Percentiles rank a stretch among this genome's conserved stretches.
These are phyloP conservation scores for Ichneumon xanthorius DNA, from an alignment of 2,888 invertebrate species.

Conservation along the genomic window DNA sequence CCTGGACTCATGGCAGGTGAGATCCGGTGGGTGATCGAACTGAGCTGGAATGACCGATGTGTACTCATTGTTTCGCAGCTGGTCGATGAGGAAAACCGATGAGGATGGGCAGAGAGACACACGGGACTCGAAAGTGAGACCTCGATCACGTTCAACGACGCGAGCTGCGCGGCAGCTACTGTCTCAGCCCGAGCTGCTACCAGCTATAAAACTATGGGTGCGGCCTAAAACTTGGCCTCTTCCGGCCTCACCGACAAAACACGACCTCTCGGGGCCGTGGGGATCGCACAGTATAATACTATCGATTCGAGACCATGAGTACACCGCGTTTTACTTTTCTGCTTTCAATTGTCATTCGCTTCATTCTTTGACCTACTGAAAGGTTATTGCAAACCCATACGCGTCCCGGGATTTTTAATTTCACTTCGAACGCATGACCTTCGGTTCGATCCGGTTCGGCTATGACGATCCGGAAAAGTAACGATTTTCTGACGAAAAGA, in stretches of 20 bases:
- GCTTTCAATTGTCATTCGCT: constrained; percentile 22
- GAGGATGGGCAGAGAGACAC: constrained; percentile 57
- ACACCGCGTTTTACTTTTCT: constrained; percentile 23
- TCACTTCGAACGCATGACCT: background rate
- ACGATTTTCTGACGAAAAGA: background rate
- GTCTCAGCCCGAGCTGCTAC: constrained; percentile 46
- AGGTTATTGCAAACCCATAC: background rate
- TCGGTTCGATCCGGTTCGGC: background rate
- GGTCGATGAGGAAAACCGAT: constrained; percentile 26
- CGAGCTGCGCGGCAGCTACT: constrained; percentile 49
- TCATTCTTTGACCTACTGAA: constrained; percentile 17
- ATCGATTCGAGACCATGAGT: constrained; percentile 2
- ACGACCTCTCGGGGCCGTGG: constrained; percentile 38
- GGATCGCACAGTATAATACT: background rate
- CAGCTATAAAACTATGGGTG: constrained; percentile 49
- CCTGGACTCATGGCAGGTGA: constrained; percentile 19
- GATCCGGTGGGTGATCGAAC: constrained; percentile 26
- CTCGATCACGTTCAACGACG: constrained; percentile 78
- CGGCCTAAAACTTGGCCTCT: constrained; percentile 65
- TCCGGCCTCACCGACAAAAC: constrained; percentile 39
- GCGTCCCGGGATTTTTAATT: constrained; percentile 6
- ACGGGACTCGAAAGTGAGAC: constrained; percentile 78
- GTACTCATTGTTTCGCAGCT: constrained; percentile 28
- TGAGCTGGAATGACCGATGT: constrained; percentile 25
- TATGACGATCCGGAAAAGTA: background rate